These are phyloP conservation scores for Corythornis madagascariensis DNA, from an alignment of 2,113 vertebrate species.

Conservation along the genomic window DNA sequence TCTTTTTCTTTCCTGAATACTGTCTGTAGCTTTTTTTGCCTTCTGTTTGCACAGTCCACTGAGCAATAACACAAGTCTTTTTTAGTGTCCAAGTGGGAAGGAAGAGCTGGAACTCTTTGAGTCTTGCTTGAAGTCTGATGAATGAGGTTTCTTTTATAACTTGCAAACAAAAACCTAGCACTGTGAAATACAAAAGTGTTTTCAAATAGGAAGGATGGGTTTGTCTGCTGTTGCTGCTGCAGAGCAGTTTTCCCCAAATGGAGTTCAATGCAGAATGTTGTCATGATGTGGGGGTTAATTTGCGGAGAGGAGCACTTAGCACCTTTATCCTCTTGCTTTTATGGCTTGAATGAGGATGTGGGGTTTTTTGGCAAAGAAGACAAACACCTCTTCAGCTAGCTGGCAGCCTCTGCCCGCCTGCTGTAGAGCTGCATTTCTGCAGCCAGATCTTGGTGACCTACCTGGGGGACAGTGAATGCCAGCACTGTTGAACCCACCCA, in stretches of 20 bases:
- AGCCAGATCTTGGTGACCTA: background rate
- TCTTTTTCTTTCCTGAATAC: background rate
- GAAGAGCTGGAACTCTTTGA: slow-evolving; percentile 4
- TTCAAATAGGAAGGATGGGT: background rate
- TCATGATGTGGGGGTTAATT: rapidly evolving
- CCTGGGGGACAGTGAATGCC: background rate
- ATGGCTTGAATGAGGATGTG: background rate
- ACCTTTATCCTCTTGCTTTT: background rate
- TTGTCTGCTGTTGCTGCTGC: background rate
- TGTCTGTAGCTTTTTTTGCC: slow-evolving; percentile 10
- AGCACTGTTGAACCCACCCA: background rate
- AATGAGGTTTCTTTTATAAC: slow-evolving; percentile 19
- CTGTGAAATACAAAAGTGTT: slow-evolving; percentile 15
- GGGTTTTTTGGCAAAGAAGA: background rate
- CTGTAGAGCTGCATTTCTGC: background rate
- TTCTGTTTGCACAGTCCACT: slow-evolving; percentile 48
- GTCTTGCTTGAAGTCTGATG: slow-evolving; percentile 20
- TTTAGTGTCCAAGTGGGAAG: slow-evolving; percentile 26
- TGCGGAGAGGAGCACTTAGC: background rate
- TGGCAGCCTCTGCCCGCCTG: background rate
- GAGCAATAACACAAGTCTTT: slow-evolving; percentile 29
- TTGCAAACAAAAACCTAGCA: slow-evolving; percentile 16
- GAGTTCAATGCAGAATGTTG: background rate
- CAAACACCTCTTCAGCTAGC: background rate
- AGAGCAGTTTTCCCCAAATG: background rate